Base-by-base conservation (phyloP, 2,113 vertebrate species). In the Antennarius striatus region DNA sequence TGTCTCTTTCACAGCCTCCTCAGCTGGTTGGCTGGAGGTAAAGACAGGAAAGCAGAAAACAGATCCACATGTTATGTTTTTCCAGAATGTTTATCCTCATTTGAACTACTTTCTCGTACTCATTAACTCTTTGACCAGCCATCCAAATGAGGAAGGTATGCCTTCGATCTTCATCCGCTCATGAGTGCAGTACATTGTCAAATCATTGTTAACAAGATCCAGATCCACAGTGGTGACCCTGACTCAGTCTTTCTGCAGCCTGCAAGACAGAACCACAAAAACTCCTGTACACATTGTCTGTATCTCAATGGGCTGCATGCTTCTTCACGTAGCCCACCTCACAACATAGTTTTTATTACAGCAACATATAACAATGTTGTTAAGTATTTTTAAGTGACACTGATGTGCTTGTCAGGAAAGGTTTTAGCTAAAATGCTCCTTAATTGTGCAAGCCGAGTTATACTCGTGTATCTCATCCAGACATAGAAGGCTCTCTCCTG, bases 41-140 rank as follows among this genome's bases (percentile, higher is more conserved):
- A 7, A 45, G 56, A 71, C 52, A 69, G 59, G 16, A 52, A 57
- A 43, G 56, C 43, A 62, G 62, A 32, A 40, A 6, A 50, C 56
- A 53, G 61, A 70, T 65, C 45, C 62, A 71, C 39, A 48, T 63
- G 47, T 30, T 49, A 66, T 75, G 22, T 58, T 43, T 71, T 67
- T 62, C 63, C 53, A 63, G 63, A 28, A 11, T 51, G 50, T 30
- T 64, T 10, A 10, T 56, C 50, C 16, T 22, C 45, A 55, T n/a
- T 42, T 14, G 3, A 29, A 22, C 40, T 28, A 32, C 52, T 58
- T 28, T 72, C 54, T 53, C 56, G 50, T 50, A 49, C 60, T 56
- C 61, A 79, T 70, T 70, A 61, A 32, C 66, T 64, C 22, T 50
- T 30, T 51, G 59, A 45, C 39, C 32, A 45, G 50, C 16, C 50